A percentile compares a stretch with the other conserved stretches of the same genome.
Evolutionary conservation across 1,140 invertebrate genomes (phyloP).

Genomic region (Zaprionus inermis): DNA sequence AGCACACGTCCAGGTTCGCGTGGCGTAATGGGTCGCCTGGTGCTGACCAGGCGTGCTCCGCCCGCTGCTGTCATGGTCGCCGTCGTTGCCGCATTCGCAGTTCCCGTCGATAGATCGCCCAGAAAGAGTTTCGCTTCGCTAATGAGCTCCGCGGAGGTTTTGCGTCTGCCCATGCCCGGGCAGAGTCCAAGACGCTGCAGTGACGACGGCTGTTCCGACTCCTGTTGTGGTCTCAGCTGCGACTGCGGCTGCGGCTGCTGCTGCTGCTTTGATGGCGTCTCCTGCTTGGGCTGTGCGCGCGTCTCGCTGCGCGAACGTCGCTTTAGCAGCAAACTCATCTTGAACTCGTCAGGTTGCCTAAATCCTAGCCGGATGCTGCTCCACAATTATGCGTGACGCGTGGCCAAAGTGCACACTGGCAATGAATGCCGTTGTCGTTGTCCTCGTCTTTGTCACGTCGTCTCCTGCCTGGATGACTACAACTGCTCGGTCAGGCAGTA

Average conservation of each 20-base stretch:
- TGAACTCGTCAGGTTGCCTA: neutral
- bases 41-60: slow-evolving; percentile 87
- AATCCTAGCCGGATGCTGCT: neutral
- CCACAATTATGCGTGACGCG: slow-evolving; percentile 12
- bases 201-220: neutral
- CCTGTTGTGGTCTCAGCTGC: neutral
- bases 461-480: slow-evolving; percentile 16
- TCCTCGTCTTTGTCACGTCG: neutral
- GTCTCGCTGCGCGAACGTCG: slow-evolving; percentile 75
- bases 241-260: slow-evolving; percentile 13
- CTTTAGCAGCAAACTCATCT: slow-evolving; percentile 71
- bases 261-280: slow-evolving; percentile 29
- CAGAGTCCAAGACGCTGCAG: slow-evolving; percentile 45
- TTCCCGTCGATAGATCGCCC: slow-evolving; percentile 47
- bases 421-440: slow-evolving; percentile 17
- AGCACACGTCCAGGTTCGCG: slow-evolving; percentile 89
- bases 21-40: slow-evolving; percentile 92
- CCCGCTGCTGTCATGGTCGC: slow-evolving; percentile 56
- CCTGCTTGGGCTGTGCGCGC: slow-evolving; percentile 47
- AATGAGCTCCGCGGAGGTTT: slow-evolving; percentile 91
- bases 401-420: slow-evolving; percentile 25
- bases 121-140: slow-evolving; percentile 89
- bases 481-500: neutral
- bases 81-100: neutral
- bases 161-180: slow-evolving; percentile 79